Evolutionary conservation across 2,797 vertebrate genomes (phyloP).

Genomic region (Chromis chromis): DNA sequence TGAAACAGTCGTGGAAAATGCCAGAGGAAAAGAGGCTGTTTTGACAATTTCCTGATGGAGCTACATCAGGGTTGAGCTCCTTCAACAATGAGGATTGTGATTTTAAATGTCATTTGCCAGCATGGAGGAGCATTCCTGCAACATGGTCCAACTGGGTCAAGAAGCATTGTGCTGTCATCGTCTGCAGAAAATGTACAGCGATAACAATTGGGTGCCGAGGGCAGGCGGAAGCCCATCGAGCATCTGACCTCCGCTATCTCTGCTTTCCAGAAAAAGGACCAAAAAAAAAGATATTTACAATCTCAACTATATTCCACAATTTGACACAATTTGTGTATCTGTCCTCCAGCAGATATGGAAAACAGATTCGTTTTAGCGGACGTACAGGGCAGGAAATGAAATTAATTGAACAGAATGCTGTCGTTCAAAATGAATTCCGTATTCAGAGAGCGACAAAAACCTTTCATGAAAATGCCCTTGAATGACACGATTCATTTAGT

Average conservation of each 20-base stretch:
- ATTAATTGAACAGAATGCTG: conserved; percentile 27
- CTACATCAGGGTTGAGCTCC: conserved; percentile 58
- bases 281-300: conserved; percentile 4
- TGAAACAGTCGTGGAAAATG: conserved; percentile 23
- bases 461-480: conserved; percentile 17
- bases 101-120: conserved; percentile 72
- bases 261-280: neutral
- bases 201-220: conserved; percentile 44
- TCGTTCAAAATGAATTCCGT: conserved; percentile 7
- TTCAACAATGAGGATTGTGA: conserved; percentile 62
- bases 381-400: conserved; percentile 1
- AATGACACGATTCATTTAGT: conserved; percentile 32
- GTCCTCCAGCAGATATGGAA: conserved; percentile 1
- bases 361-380: conserved; percentile 11
- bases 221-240: neutral
- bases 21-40: conserved; percentile 29
- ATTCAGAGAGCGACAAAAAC: conserved; percentile 18
- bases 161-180: conserved; percentile 55
- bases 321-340: neutral
- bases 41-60: conserved; percentile 43
- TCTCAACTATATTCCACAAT: neutral
- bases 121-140: conserved; percentile 37
- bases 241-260: conserved; percentile 24
- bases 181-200: conserved; percentile 49
- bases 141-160: conserved; percentile 67